phyloP scores from a whole-genome alignment of 2,888 invertebrate genomes.

The Tipula vernalis region DNA sequence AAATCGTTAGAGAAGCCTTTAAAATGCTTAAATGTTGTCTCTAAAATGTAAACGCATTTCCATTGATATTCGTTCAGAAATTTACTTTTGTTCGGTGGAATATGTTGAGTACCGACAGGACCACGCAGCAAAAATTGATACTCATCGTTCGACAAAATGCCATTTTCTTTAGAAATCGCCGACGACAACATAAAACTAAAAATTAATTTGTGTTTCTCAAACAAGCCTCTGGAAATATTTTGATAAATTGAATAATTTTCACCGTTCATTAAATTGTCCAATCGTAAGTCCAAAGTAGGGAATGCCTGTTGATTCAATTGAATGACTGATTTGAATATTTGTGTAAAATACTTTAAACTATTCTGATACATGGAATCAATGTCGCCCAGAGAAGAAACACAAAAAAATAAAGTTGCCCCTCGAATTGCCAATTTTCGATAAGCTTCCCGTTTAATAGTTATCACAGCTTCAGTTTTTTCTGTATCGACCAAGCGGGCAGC shows the following conservation, averaged over 20 bases:
- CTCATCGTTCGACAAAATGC: conserved; percentile 44
- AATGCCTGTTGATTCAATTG: conserved; percentile 53
- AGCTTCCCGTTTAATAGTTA: conserved; percentile 73
- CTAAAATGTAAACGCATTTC: conserved; percentile 51
- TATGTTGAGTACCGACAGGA: conserved; percentile 40
- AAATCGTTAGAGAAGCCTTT: conserved; percentile 41
- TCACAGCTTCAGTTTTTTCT: conserved; percentile 74
- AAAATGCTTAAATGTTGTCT: conserved; percentile 44
- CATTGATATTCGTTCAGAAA: conserved; percentile 53
- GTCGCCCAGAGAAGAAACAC: conserved; percentile 74
- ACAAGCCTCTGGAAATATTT: conserved; percentile 80
- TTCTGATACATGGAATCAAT: conserved; percentile 96
- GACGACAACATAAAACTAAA: conserved; percentile 74
- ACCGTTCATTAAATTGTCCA: conserved; percentile 57
- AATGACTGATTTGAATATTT: conserved; percentile 68
- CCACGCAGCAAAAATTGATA: conserved; percentile 75
- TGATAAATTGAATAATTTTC: conserved; percentile 73
- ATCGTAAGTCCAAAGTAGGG: conserved; percentile 49
- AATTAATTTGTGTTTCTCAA: conserved; percentile 81
- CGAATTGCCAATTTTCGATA: conserved; percentile 76
- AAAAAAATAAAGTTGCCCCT: conserved; percentile 83
- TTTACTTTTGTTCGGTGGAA: neutral
- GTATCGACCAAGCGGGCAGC: conserved; percentile 76
- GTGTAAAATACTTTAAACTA: conserved; percentile 77
- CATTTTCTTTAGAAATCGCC: conserved; percentile 52